Percentiles rank a stretch among this genome's conserved stretches.
phyloP scores from a whole-genome alignment of 64 coral and sea anemone species.

The Porites australiensis region DNA sequence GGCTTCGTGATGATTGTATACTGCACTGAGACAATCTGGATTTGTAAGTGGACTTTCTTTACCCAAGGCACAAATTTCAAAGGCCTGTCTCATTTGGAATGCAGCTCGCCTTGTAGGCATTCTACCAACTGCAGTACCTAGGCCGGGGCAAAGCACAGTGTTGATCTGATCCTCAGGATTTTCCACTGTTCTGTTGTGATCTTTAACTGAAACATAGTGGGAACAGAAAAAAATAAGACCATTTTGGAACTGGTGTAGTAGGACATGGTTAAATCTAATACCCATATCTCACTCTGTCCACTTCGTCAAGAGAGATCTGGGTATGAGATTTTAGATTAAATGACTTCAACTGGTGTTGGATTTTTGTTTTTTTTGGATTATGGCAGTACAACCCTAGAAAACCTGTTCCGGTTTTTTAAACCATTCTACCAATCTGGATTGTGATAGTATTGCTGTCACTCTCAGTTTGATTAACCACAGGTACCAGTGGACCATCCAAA shows the following conservation, averaged over 20 bases:
- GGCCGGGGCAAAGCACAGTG: conserved; percentile 68
- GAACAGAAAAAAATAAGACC: not conserved
- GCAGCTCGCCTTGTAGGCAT: conserved; percentile 61
- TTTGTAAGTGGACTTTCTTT: conserved; percentile 31
- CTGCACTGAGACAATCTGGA: conserved; percentile 29
- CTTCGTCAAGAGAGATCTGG: no score
- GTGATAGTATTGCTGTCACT: no score
- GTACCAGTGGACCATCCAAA: no score
- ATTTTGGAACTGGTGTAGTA: not conserved
- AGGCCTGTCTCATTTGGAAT: conserved; percentile 78
- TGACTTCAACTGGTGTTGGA: no score
- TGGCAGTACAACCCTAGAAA: no score
- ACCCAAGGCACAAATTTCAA: conserved; percentile 48
- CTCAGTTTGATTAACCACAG: no score
- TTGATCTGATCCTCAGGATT: conserved; percentile 39
- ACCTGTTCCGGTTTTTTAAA: no score
- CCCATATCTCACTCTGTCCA: no score
- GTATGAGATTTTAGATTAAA: no score
- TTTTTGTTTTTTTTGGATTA: no score
- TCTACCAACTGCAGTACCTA: conserved; percentile 54
- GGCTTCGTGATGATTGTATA: conserved; percentile 8
- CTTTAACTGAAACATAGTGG: conserved; percentile 31
- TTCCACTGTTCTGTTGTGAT: conserved; percentile 53
- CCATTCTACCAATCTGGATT: no score
- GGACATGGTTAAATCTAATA: no score